Evolutionary conservation across 2,113 vertebrate species (phyloP).

Genomic region (Eretmochelys imbricata): DNA sequence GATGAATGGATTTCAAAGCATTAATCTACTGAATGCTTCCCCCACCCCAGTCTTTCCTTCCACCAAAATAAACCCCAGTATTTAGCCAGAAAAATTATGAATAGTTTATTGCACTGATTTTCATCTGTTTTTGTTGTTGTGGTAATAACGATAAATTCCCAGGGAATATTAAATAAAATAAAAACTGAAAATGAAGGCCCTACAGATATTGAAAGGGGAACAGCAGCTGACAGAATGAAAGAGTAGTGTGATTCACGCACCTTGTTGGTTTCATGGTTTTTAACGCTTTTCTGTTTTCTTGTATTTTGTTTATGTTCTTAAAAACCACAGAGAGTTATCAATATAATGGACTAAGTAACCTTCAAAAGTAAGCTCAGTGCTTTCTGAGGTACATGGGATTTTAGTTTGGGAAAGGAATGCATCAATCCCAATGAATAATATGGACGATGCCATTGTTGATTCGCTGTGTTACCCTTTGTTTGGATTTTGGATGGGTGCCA

Average conservation of each 20-base stretch:
- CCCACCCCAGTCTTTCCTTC: too few relatives aligned
- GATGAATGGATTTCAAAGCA: too few relatives aligned
- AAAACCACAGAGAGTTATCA: neutral
- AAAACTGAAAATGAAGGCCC: too few relatives aligned
- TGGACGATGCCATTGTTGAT: neutral
- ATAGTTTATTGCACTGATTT: too few relatives aligned
- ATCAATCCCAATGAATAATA: neutral
- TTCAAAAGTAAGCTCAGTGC: neutral
- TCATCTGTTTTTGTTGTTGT: too few relatives aligned
- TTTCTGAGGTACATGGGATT: conserved; percentile 11
- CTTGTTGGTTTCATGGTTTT: neutral
- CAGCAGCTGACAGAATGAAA: neutral
- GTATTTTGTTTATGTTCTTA: neutral
- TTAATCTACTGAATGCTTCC: too few relatives aligned
- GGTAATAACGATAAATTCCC: too few relatives aligned
- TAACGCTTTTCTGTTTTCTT: neutral
- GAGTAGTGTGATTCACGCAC: accelerated
- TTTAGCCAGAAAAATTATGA: too few relatives aligned
- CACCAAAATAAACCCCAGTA: too few relatives aligned
- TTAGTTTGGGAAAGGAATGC: conserved; percentile 5
- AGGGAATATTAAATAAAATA: too few relatives aligned
- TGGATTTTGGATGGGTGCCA: conserved; percentile 23
- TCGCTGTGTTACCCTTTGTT: neutral
- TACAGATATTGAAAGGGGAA: neutral
- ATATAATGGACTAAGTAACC: accelerated